Base-by-base conservation (phyloP, 1,140 invertebrate species). In the Helicorthomorpha holstii region DNA sequence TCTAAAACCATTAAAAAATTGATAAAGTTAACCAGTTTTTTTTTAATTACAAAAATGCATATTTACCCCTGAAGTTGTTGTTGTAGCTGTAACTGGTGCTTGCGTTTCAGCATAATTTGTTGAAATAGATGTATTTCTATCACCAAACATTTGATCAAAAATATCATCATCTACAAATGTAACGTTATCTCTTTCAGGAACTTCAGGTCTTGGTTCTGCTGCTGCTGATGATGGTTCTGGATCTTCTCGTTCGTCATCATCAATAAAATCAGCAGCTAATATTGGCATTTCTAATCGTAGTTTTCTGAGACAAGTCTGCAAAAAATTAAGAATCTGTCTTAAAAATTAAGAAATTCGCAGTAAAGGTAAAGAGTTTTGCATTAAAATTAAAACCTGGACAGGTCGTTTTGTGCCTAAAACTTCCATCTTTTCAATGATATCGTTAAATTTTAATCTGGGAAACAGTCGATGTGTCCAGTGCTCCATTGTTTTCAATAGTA, bases 391-490 rank as follows among this genome's bases (percentile, higher is more conserved):
- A 53, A 72, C 69, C 44, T 75, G 70, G 14, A 88, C 70, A 54
- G 75, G 80, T 49, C 62, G 62, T 58, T 85, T 86, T 22, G 71
- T 71, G 1, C 89, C 89, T 1, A 94, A 69, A 45, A 74, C 75
- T 63, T 92, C 89, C 48, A 88, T 75, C 66, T 80, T 80, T 50
- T 80, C 79, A 1, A 93, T 67, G 54, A 82, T 82, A 65, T 92
- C 85, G 62, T 85, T 81, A 71, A 93, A 93, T 21, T 80, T 73
- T 58, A 82, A 82, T 61, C 83, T 89, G 1, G 91, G 89, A 72
- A 82, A 93, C 43, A 95, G 63, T 53, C 90, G 73, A 64, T 94
- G 88, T 1, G 80, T 80, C 92, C 92, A 96, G 60, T 94, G 89
- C 60, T 95, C 86, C 49, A 94, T 61, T 57, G 78, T 81, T 41